phyloP scores from a whole-genome alignment of 2,797 vertebrate genomes.

The Phrynocephalus forsythii region DNA sequence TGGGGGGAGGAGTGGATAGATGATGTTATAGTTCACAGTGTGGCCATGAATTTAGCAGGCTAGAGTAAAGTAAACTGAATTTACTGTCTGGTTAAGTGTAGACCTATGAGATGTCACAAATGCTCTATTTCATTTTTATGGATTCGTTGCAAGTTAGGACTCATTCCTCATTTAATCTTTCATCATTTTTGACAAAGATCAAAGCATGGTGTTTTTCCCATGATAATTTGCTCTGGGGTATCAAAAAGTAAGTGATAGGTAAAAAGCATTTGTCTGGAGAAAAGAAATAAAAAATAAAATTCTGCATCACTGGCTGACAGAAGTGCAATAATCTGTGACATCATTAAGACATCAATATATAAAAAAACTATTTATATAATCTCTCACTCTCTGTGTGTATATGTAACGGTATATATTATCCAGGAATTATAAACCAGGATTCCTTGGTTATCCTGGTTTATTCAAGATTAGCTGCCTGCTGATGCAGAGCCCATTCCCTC shows the following conservation, averaged over 20 bases:
- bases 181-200: neutral
- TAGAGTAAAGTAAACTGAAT: constrained; percentile 10
- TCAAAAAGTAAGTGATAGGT: constrained; percentile 1
- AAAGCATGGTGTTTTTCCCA: neutral
- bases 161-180: constrained; percentile 28
- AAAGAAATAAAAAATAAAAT: constrained; percentile 32
- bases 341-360: neutral
- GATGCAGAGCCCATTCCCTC: neutral
- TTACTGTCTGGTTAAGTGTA: neutral
- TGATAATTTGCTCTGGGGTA: neutral
- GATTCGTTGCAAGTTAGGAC: constrained; percentile 6
- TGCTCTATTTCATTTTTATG: constrained; percentile 1
- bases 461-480: neutral
- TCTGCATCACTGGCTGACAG: neutral
- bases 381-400: too few species aligned
- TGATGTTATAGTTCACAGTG: neutral
- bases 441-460: neutral
- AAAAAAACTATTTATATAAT: too few species aligned
- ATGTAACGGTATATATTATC: too few species aligned
- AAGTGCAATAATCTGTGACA: neutral
- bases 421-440: neutral
- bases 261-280: constrained; percentile 23
- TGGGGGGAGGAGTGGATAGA: neutral
- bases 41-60: neutral
- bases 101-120: neutral